Percentiles rank a stretch among this genome's conserved stretches.
phyloP scores from a whole-genome alignment of 2,113 vertebrate species.

The Xenopus borealis region DNA sequence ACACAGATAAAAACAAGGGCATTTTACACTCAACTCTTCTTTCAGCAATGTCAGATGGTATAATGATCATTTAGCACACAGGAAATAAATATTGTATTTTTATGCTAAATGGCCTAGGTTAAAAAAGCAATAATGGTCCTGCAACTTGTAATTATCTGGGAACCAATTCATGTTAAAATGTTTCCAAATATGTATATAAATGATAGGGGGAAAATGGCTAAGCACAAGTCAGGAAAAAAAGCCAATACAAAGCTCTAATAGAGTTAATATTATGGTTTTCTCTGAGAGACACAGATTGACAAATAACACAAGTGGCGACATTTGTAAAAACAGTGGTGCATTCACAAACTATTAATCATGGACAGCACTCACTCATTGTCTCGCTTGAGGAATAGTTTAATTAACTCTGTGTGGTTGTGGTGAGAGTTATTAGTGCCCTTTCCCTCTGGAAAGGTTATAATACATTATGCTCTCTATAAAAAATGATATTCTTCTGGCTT shows the following conservation, averaged over 20 bases:
- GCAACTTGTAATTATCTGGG: not conserved
- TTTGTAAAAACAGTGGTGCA: constrained; percentile 17
- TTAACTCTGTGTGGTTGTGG: constrained; percentile 20
- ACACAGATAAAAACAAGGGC: constrained; percentile 4
- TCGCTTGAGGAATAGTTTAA: constrained; percentile 28
- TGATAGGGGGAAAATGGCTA: constrained; percentile 15
- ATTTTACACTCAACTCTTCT: constrained; percentile 2
- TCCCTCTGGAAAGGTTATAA: constrained; percentile 27
- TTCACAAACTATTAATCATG: constrained; percentile 30
- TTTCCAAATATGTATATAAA: constrained; percentile 9
- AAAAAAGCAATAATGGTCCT: not conserved
- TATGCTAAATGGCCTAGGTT: constrained; percentile 5
- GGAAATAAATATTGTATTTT: constrained; percentile 8
- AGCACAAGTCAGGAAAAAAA: constrained; percentile 6
- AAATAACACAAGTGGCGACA: constrained; percentile 2
- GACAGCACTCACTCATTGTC: constrained; percentile 22
- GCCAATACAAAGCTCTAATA: not conserved
- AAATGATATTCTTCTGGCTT: constrained; percentile 2
- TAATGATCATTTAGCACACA: constrained; percentile 16
- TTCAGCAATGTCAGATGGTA: not conserved
- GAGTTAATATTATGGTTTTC: not conserved
- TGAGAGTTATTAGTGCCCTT: constrained; percentile 12
- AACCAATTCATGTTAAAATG: constrained; percentile 15
- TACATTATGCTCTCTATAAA: constrained; percentile 24
- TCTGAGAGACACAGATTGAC: constrained; percentile 15